Conservation (phyloP, 1,140 invertebrate genomes). For the Macrocentrus cingulum region DNA sequence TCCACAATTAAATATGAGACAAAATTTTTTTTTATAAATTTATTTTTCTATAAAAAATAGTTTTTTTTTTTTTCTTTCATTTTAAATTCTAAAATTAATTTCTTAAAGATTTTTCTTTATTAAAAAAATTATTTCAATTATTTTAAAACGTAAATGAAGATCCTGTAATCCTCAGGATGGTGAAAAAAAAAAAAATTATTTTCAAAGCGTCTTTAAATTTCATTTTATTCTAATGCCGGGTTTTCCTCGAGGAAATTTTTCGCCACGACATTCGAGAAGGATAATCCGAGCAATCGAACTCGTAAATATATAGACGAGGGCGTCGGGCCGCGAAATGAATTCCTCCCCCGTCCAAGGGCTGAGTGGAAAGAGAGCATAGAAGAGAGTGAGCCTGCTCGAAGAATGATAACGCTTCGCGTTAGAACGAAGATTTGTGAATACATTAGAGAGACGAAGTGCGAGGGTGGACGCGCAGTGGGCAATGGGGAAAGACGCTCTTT, state of each 20-base stretch:
- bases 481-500: slow-evolving; percentile 2
- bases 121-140: no score
- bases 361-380: slow-evolving; percentile 8
- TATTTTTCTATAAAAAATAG: no score
- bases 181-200: no score
- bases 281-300: slow-evolving; percentile 29
- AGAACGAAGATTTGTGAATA: slow-evolving; percentile 38
- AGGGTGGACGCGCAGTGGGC: slow-evolving; percentile 16
- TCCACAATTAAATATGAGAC: no score
- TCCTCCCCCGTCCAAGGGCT: slow-evolving; percentile 16
- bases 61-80: not conserved
- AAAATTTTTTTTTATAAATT: no score
- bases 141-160: no score
- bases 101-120: slow-evolving; percentile 8
- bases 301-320: slow-evolving; percentile 17
- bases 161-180: no score
- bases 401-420: slow-evolving; percentile 32
- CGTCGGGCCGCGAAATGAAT: slow-evolving; percentile 35
- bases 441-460: slow-evolving; percentile 26
- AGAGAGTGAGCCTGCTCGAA: slow-evolving; percentile 18
- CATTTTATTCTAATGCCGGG: no score
- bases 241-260: not conserved
- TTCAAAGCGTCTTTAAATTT: no score
- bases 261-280: no score
- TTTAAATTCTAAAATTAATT: slow-evolving; percentile 16